Evolutionary conservation across 2,888 invertebrate species (phyloP), one percentile per base, ranked within the genome.

Genomic region (Phyllotreta cruciferae): DNA sequence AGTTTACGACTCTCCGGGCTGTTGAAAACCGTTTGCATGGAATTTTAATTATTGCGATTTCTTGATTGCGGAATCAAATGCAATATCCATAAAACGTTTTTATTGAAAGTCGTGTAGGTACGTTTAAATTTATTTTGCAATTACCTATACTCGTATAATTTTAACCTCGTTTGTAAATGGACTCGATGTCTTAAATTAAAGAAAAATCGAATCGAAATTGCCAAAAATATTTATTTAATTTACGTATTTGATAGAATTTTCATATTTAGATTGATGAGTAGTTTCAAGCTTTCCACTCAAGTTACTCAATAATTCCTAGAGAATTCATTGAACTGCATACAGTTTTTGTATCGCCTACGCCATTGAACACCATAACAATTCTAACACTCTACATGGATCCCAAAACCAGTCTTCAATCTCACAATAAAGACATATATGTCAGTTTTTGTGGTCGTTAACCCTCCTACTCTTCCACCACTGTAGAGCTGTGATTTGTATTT

Each of bases 361-460:
- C 49, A 49, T 50, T 36, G 14, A 57, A 54, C 41, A 50, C 35
- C 60, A 3, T 24, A 24, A 24, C 24, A 24, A 41, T 65, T 69
- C 64, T 67, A 69, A 67, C 66, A 69, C 69, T 67, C 69, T 55
- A 66, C 65, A 62, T 64, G 65, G 66, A 63, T 58, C 64, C 66
- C 63, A 69, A 66, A 77, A 76, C 77, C 77, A 77, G 77, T 76
- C 68, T 24, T 56, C 49, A 75, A 66, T 52, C 63, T 56, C 73
- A 78, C 75, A 78, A 80, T 80, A 79, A 79, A 80, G 80, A 80
- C 79, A 78, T 80, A 79, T 78, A 79, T 79, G 80, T 80, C 80
- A 79, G 78, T 75, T 79, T 79, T 79, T 79, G 77, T 78, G 77
- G 78, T 75, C 77, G 77, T 74, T 73, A 73, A 75, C 76, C 75